Base-by-base conservation (phyloP, 2,113 vertebrate genomes). In the Cyprinodon brontotheroides region DNA sequence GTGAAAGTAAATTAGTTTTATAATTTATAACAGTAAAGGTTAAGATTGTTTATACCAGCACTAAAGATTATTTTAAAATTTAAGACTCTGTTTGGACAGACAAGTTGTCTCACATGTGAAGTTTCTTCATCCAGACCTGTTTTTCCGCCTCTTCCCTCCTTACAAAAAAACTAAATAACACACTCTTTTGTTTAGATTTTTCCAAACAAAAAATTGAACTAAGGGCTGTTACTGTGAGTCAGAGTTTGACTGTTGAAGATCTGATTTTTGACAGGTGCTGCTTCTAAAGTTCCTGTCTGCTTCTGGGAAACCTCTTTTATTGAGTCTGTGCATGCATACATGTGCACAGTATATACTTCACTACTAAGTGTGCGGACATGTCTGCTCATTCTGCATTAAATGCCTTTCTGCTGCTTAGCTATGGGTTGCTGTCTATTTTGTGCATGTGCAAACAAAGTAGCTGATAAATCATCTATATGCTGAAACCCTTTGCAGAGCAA, bases 381-480 rank as follows among this genome's bases (percentile, higher is more conserved):
- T 60, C 87, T 84, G 80, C 40, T 87, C 85, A 87, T 89, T 92
- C 77, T 89, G 70, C 72, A 77, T 82, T 63, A 79, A 88, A 90
- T 89, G 89, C 91, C 74, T 90, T 82, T 78, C 12, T 88, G 87
- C 84, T 74, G 87, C 80, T 87, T 70, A 88, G 81, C 80, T 85
- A 85, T 81, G 70, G 68, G 80, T 78, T 4, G 0, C 61, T 65
- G 39, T 69, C 47, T 59, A 29, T 72, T 75, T 83, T 75, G 69
- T 78, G 87, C 74, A 78, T 75, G 73, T 82, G 79, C 83, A 47
- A 87, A 86, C 78, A 82, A 77, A 77, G 77, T 72, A 82, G 81
- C 76, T 71, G 77, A 89, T 84, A 86, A 86, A 87, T 86, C 62
- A 72, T 15, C 38, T 68, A 74, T 84, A 82, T 67, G 75, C 65